A percentile compares a stretch with the other conserved stretches of the same genome.
Conservation (phyloP, 1,140 invertebrate genomes). For the Aethina tumida region DNA sequence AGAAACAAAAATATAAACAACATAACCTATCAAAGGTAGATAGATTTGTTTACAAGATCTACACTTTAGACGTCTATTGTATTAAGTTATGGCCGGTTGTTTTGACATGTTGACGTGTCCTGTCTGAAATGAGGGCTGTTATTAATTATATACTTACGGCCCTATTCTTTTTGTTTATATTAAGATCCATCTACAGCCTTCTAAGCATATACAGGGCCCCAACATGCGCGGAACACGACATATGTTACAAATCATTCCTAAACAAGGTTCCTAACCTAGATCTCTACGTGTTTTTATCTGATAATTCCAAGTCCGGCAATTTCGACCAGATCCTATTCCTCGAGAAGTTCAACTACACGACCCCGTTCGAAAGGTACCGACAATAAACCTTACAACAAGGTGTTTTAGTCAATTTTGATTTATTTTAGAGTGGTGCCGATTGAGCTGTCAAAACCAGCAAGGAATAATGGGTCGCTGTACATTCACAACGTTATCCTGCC, state of each 20-base stretch:
- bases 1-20: no score
- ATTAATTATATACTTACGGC: conserved; percentile 22
- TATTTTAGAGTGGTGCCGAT: conserved; percentile 25
- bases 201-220: conserved; percentile 28
- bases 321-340: conserved; percentile 21
- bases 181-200: conserved; percentile 30
- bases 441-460: conserved; percentile 18
- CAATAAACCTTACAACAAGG: not conserved
- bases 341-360: conserved; percentile 29
- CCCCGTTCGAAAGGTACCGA: conserved; percentile 25
- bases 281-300: conserved; percentile 27
- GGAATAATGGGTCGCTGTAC: conserved; percentile 29
- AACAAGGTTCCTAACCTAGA: conserved; percentile 31
- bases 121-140: conserved; percentile 21
- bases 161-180: conserved; percentile 27
- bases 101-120: no score
- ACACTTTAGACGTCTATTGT: no score
- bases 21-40: no score
- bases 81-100: no score
- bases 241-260: conserved; percentile 31
- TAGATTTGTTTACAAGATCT: no score
- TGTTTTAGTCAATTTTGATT: conserved; percentile 1
- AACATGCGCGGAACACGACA: conserved; percentile 23
- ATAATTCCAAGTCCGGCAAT: conserved; percentile 26
- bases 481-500: conserved; percentile 29